Conservation (phyloP, 2,888 invertebrate genomes). For the Corbicula japonica region DNA sequence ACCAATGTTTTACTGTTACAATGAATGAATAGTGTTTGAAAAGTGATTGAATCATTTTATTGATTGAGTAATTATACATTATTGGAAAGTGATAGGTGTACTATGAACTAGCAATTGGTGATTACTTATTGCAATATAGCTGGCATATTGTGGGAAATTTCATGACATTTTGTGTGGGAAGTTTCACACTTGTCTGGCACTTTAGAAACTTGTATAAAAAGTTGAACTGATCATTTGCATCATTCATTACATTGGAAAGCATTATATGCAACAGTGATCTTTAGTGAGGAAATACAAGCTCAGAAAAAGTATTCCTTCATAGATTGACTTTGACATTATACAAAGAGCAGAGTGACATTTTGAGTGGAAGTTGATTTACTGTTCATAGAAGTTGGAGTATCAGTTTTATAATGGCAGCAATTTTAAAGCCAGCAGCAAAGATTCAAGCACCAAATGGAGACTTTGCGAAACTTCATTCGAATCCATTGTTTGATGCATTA, state of each 20-base stretch:
- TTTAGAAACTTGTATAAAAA: too few species aligned
- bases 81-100: conserved; percentile 34
- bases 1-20: conserved; percentile 31
- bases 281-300: too few species aligned
- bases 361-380: too few species aligned
- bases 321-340: too few species aligned
- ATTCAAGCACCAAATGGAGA: conserved; percentile 36
- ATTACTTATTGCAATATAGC: too few species aligned
- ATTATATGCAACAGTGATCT: too few species aligned
- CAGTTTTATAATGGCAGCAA: conserved; percentile 57
- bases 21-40: conserved; percentile 6
- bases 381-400: too few species aligned
- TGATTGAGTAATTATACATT: conserved; percentile 28
- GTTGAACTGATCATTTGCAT: too few species aligned
- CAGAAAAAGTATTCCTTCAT: too few species aligned
- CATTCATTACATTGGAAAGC: too few species aligned
- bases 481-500: conserved; percentile 82
- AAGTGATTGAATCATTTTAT: conserved; percentile 25
- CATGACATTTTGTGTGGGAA: conserved; percentile 40
- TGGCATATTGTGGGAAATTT: conserved; percentile 15
- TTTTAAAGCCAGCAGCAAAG: conserved; percentile 28
- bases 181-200: conserved; percentile 32
- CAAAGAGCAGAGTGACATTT: too few species aligned
- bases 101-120: too few species aligned
- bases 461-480: conserved; percentile 69